Base-by-base conservation (phyloP, 2,113 vertebrate genomes). In the Protobothrops flavoviridis region DNA sequence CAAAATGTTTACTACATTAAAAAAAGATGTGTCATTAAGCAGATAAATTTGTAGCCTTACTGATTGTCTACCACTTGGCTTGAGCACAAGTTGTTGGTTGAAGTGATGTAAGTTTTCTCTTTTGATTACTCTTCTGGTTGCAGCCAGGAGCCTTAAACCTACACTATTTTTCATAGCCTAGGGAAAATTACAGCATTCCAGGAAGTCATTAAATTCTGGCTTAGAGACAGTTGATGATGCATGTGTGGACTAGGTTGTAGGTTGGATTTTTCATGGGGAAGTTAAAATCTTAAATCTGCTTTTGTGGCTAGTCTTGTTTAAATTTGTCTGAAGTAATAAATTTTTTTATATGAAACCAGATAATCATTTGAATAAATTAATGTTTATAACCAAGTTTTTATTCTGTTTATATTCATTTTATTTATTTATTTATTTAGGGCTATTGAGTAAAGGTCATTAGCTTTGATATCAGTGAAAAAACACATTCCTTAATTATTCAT, bases 1-100 rank as follows among this genome's bases (percentile, higher is more conserved):
- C 48, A 17, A 74, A 26, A 85, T 95, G 55, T 92, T 95, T 96
- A 94, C 59, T 97, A 96, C 95, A 97, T 96, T 97, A 96, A 94
- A 91, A 94, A 93, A 33, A 12, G 91, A 33, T 89, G 39, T 92
- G 90, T 93, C 93, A 94, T 48, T 92, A 89, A 20, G 93, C 59
- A 93, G 91, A 88, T 48, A 94, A 87, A 91, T 90, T 93, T 85
- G 29, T 55, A 85, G 33, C 55, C 94, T 95, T 92, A 59, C n/a
- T 55, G n/a, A 92, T 55, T 64, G 21, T 57, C 57, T 92, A 43
- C 39, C 55, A 39, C 74, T 94, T 26, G 94, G 89, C 87, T 87
- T 0, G 0, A 92, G 43, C 17, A 45, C 92, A 85, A 53, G 21
- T 39, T 92, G 53, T 88, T 29, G 26, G 4, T 24, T 29, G 24